Conservation (phyloP, 1,140 invertebrate species). For the Anastatus disparis region DNA sequence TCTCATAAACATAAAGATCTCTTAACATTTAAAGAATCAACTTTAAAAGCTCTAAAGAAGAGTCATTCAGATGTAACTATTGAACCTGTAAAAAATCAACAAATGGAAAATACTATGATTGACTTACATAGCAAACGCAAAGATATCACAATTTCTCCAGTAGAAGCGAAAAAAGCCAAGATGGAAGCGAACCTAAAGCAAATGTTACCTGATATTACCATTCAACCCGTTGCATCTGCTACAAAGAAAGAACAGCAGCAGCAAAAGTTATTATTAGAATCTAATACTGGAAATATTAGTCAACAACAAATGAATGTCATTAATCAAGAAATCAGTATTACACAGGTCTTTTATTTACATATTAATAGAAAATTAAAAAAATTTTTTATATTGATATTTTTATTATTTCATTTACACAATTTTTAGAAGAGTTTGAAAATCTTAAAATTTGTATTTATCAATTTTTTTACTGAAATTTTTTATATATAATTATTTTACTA, state of each 20-base stretch:
- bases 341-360: constrained; percentile 47
- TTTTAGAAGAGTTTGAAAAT: background rate
- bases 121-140: constrained; percentile 53
- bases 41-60: constrained; percentile 51
- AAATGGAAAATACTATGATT: constrained; percentile 7
- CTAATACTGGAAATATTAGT: constrained; percentile 51
- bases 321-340: constrained; percentile 63
- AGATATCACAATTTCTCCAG: constrained; percentile 55
- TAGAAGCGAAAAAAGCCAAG: constrained; percentile 61
- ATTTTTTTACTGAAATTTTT: no score
- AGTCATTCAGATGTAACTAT: constrained; percentile 54
- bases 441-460: background rate
- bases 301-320: constrained; percentile 62
- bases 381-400: background rate
- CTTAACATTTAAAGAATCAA: constrained; percentile 40
- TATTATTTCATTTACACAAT: no score
- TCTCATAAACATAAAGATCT: constrained; percentile 39
- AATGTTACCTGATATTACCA: constrained; percentile 61
- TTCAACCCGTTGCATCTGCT: constrained; percentile 54
- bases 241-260: constrained; percentile 45
- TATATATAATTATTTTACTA: no score
- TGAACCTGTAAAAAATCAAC: constrained; percentile 48
- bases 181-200: constrained; percentile 58
- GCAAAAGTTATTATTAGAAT: constrained; percentile 53
- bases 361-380: background rate